Base-by-base conservation (phyloP, 2,888 invertebrate species). In the Subacronicta megacephala region DNA sequence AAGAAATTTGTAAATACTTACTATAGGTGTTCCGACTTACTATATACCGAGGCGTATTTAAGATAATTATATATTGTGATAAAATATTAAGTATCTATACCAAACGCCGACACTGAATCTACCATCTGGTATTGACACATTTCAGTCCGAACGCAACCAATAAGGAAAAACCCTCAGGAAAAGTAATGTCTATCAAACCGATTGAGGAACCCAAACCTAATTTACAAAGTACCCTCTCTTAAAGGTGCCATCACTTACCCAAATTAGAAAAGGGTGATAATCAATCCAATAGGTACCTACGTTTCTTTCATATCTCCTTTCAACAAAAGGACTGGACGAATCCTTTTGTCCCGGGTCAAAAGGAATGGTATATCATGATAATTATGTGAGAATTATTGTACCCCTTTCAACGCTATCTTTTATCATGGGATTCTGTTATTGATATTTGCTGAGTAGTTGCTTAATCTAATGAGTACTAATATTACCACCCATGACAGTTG, bases 241-340 rank as follows among this genome's bases (percentile, higher is more conserved):
- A 45, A 60, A 62, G 57, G 57, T 58, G 52, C 49, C 57, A 70
- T 62, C 57, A 62, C 42, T 64, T 69, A 43, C 36, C 57, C 38
- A 47, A 71, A 71, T 62, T 44, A 60, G 62, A 47, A 56, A 50
- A 42, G 68, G 31, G 54, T 56, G 60, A 60, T 50, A 65, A 74
- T 74, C 65, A 71, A 72, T 71, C 60, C 50, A 35, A 62, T 52
- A 10, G 10, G 10, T 26, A 26, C 9, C 23, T 23, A 56, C 43
- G 52, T 55, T 68, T 72, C 53, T 54, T 65, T 64, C 52, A 65
- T 72, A 65, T 50, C 60, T 47, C 18, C 33, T 31, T 38, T 56
- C 71, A 54, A 62, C 54, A 29, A 52, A 18, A 38, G n/a, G 44
- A 50, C 35, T 40, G 52, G 59, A 40, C 41, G 55, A 55, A 35